Conservation (phyloP, 2,113 vertebrate species). For the Pavo muticus region DNA sequence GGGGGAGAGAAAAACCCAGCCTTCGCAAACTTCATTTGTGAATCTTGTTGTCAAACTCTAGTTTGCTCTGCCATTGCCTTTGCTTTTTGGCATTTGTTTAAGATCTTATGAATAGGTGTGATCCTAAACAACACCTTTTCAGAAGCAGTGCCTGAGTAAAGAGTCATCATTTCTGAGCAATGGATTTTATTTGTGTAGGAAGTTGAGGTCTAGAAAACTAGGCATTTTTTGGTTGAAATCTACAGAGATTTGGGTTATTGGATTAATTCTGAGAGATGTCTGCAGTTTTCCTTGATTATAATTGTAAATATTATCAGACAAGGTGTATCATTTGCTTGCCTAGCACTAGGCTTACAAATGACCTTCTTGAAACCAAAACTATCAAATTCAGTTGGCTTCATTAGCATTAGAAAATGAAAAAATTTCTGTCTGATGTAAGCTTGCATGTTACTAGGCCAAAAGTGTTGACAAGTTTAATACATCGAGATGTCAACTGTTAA, state of each 20-base stretch:
- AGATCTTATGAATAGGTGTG: not conserved
- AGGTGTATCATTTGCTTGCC: not conserved
- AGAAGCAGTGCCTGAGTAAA: not conserved
- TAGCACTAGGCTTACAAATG: not conserved
- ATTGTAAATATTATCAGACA: not conserved
- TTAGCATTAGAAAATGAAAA: not conserved
- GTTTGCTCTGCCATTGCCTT: not conserved
- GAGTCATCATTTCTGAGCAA: not conserved
- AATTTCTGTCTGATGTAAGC: not conserved
- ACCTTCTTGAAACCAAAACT: not conserved
- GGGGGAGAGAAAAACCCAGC: not conserved
- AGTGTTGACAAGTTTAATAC: not conserved
- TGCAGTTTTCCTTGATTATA: not conserved
- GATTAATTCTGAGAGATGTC: not conserved
- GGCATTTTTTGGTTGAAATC: fast-evolving
- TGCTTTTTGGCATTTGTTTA: not conserved
- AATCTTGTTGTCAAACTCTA: not conserved
- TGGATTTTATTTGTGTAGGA: not conserved
- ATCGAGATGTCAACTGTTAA: not conserved
- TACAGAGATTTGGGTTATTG: not conserved
- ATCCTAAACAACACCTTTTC: not conserved
- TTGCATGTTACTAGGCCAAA: not conserved
- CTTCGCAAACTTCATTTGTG: not conserved
- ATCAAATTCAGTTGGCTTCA: not conserved
- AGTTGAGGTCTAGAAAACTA: not conserved